Evolutionary conservation across 2,888 invertebrate genomes (phyloP).

Genomic region (Agelastica alni): DNA sequence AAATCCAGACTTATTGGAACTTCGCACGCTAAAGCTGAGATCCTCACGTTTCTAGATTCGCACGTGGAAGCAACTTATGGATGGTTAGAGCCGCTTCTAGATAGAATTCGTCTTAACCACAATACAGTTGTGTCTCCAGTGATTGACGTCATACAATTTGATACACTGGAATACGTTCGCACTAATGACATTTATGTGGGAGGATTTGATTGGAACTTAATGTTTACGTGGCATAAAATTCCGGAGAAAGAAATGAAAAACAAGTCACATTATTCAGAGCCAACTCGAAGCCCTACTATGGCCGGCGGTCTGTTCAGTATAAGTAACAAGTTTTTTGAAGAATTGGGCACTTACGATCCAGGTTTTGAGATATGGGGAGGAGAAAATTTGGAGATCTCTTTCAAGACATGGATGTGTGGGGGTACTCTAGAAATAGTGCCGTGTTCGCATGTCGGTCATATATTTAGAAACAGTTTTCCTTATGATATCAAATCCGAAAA

Average conservation of each 20-base stretch:
- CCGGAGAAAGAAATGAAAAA: slow-evolving; percentile 86
- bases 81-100: slow-evolving; percentile 91
- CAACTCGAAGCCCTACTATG: slow-evolving; percentile 96
- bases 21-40: slow-evolving; percentile 48
- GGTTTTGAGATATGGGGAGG: slow-evolving; percentile 99
- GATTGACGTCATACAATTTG: slow-evolving; percentile 93
- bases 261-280: slow-evolving; percentile 85
- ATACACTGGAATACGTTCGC: slow-evolving; percentile 87
- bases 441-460: slow-evolving; percentile 98
- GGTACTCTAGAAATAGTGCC: slow-evolving; percentile 96
- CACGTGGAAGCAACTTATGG: slow-evolving; percentile 97
- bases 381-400: slow-evolving; percentile 95
- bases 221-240: slow-evolving; percentile 98
- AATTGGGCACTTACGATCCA: slow-evolving; percentile 94
- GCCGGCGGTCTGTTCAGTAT: slow-evolving; percentile 98
- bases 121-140: slow-evolving; percentile 94
- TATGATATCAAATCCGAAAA: slow-evolving; percentile 70
- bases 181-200: slow-evolving; percentile 87
- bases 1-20: slow-evolving; percentile 86
- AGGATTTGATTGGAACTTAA: slow-evolving; percentile 90
- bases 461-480: slow-evolving; percentile 92
- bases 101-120: slow-evolving; percentile 81
- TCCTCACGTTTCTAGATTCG: slow-evolving; percentile 93
- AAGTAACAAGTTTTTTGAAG: slow-evolving; percentile 89
- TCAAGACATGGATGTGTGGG: slow-evolving; percentile 99